These are phyloP conservation scores for Hydrolagus colliei DNA, from an alignment of 2,797 vertebrate species.

Conservation along the genomic window DNA sequence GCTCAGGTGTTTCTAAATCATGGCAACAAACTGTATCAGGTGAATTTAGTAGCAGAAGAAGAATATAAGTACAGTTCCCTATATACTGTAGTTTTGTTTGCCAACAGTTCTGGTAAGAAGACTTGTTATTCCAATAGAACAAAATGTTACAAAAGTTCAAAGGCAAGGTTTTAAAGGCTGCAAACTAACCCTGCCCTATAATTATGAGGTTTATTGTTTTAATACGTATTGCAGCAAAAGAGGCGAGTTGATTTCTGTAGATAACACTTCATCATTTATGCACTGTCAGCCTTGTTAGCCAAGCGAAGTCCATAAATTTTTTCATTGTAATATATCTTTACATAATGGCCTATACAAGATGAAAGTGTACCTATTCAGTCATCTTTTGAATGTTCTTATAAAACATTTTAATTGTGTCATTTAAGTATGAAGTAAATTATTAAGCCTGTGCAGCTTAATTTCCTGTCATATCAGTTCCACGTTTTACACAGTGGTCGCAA, in stretches of 20 bases:
- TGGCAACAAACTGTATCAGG: not conserved
- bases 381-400: constrained; percentile 19
- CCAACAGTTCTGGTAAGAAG: not conserved
- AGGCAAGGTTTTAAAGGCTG: not conserved
- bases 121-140: not conserved
- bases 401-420: constrained; percentile 13
- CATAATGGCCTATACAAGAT: constrained; percentile 12
- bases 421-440: constrained; percentile 11
- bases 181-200: not conserved
- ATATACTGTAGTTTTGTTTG: not conserved
- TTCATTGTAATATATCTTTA: constrained; percentile 25
- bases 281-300: not conserved
- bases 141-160: not conserved
- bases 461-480: constrained; percentile 3
- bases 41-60: not conserved
- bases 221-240: not conserved
- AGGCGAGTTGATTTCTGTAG: not conserved
- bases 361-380: constrained; percentile 18
- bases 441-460: constrained; percentile 15
- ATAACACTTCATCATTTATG: not conserved
- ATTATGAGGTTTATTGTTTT: not conserved
- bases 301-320: constrained; percentile 16
- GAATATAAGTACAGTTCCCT: not conserved
- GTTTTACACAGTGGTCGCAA: not conserved
- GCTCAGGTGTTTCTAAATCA: not conserved